These are phyloP conservation scores for Pluvialis apricaria DNA, from an alignment of 2,113 vertebrate genomes.

Conservation along the genomic window DNA sequence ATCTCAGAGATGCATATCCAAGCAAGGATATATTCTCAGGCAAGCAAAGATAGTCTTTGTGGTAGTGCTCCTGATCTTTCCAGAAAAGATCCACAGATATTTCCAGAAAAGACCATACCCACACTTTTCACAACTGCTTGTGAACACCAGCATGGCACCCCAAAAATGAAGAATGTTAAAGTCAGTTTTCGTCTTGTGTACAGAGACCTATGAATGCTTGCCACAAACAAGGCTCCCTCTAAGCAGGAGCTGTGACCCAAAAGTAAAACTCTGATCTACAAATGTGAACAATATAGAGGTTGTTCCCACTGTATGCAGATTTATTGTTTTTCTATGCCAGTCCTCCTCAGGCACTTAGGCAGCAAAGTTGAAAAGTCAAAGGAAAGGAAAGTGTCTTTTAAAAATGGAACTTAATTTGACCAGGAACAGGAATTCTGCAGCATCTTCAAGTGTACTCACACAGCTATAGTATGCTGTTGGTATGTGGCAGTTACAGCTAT, in stretches of 20 bases:
- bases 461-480: not conserved
- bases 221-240: not conserved
- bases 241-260: not conserved
- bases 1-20: not conserved
- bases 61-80: not conserved
- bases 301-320: not conserved
- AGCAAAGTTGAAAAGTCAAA: not conserved
- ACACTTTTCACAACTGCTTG: not conserved
- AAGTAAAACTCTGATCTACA: not conserved
- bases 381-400: not conserved
- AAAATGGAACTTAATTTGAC: not conserved
- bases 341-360: not conserved
- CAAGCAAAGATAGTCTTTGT: not conserved
- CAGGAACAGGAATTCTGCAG: not conserved
- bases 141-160: not conserved
- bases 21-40: not conserved
- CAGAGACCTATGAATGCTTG: not conserved
- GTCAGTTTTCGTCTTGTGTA: not conserved
- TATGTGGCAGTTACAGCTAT: not conserved
- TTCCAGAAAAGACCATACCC: not conserved
- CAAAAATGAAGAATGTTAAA: not conserved
- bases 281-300: not conserved
- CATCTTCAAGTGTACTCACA: not conserved
- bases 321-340: not conserved
- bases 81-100: not conserved